Evolutionary conservation across 1,140 invertebrate genomes (phyloP).

Genomic region (Luehdorfia chinensis): DNA sequence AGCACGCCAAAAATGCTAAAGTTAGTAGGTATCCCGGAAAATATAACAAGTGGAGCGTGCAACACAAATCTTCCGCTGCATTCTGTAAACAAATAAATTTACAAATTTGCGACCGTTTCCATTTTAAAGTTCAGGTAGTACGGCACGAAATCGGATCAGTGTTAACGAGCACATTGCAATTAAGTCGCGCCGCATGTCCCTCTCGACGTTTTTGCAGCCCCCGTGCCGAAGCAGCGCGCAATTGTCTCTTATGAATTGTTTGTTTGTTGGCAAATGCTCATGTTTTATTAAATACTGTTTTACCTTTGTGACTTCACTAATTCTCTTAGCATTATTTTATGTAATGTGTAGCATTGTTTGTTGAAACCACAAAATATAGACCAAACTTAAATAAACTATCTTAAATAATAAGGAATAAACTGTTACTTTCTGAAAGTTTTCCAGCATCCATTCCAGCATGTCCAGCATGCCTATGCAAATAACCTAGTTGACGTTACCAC

Average conservation of each 20-base stretch:
- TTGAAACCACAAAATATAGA: too few species aligned
- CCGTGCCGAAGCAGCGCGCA: conserved; percentile 27
- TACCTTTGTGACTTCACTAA: conserved; percentile 6
- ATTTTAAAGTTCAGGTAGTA: conserved; percentile 31
- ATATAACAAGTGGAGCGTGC: conserved; percentile 13
- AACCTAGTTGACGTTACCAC: too few species aligned
- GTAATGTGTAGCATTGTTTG: conserved; percentile 2
- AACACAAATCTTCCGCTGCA: conserved; percentile 18
- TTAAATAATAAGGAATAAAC: too few species aligned
- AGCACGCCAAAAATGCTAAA: conserved; percentile 12
- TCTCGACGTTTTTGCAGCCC: conserved; percentile 28
- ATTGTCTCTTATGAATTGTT: conserved; percentile 35
- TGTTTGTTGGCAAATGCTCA: conserved; percentile 32
- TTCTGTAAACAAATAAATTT: conserved; percentile 19
- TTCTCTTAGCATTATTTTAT: conserved; percentile 8
- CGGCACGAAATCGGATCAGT: conserved; percentile 35
- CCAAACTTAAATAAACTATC: too few species aligned
- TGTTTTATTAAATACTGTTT: conserved; percentile 27
- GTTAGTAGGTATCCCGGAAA: conserved; percentile 1
- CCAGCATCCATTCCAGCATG: too few species aligned
- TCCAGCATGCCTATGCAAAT: too few species aligned
- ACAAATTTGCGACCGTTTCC: conserved; percentile 21
- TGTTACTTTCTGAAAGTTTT: too few species aligned
- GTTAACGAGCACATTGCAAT: conserved; percentile 48
- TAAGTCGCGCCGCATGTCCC: conserved; percentile 30